Conservation (phyloP, 2,888 invertebrate genomes). For the Ochlodes sylvanus region DNA sequence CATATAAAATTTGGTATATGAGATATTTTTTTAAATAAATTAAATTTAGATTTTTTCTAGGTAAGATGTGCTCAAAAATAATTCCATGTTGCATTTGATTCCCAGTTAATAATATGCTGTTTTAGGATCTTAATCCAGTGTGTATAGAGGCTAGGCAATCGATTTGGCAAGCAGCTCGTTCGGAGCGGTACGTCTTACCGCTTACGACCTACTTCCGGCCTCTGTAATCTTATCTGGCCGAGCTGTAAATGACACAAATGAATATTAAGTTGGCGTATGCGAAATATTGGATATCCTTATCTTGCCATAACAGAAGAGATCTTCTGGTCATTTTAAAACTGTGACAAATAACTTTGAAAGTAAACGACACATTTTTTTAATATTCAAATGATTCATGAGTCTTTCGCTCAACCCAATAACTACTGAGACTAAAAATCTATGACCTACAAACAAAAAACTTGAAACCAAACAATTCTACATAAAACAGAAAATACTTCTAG, state of each 20-base stretch:
- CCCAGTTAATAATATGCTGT: not conserved
- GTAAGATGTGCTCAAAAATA: not conserved
- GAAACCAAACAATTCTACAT: no score
- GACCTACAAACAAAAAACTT: no score
- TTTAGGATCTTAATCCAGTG: not conserved
- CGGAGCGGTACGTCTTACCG: slow-evolving; percentile 44
- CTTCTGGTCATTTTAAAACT: no score
- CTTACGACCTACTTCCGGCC: slow-evolving; percentile 51
- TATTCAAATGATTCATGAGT: no score
- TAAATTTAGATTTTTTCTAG: not conserved
- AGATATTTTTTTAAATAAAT: no score
- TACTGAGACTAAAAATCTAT: no score
- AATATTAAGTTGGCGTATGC: slow-evolving; percentile 41
- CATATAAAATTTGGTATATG: no score
- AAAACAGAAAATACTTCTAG: no score
- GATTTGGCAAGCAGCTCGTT: slow-evolving; percentile 63
- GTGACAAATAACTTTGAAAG: no score
- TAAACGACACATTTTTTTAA: no score
- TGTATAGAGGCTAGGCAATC: slow-evolving; percentile 50
- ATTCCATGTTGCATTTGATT: not conserved
- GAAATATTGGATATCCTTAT: not conserved
- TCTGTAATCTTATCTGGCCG: slow-evolving; percentile 48
- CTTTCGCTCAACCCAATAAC: no score
- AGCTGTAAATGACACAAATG: slow-evolving; percentile 41
- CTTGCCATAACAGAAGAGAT: not conserved